phyloP scores from a whole-genome alignment of 2,888 invertebrate species.

The Terebella lapidaria region DNA sequence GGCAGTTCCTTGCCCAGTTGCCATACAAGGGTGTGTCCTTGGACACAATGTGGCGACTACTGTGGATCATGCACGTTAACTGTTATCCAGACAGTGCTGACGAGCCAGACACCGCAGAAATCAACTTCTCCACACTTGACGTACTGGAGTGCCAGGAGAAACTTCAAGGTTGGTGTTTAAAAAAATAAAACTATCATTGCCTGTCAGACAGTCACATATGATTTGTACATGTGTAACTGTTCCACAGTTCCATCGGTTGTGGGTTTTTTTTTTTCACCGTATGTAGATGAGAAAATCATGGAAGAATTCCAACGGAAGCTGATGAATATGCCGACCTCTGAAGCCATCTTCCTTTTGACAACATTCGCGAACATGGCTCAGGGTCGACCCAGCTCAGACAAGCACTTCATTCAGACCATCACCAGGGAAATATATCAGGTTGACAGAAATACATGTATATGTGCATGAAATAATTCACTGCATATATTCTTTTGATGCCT shows the following conservation, averaged over 20 bases:
- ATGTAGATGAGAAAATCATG: constrained; percentile 17
- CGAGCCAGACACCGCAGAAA: not conserved
- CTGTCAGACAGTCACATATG: not conserved
- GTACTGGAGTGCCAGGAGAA: not conserved
- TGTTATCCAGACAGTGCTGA: constrained; percentile 4
- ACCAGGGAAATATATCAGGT: constrained; percentile 64
- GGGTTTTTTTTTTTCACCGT: too few relatives aligned
- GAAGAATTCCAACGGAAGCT: constrained; percentile 58
- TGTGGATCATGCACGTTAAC: constrained; percentile 38
- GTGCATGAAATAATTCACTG: not conserved
- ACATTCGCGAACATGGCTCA: constrained; percentile 74
- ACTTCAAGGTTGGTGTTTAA: not conserved
- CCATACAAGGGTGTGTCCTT: constrained; percentile 56
- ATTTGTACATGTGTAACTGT: too few relatives aligned
- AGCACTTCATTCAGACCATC: constrained; percentile 64
- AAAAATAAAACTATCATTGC: too few relatives aligned
- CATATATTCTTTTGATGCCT: too few relatives aligned
- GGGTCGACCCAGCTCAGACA: constrained; percentile 61
- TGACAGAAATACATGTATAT: too few relatives aligned
- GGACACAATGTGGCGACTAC: constrained; percentile 52
- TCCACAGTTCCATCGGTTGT: too few relatives aligned
- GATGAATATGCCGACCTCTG: constrained; percentile 64
- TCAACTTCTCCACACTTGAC: too few relatives aligned
- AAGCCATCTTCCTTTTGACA: constrained; percentile 72
- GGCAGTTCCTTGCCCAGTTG: constrained; percentile 76